phyloP scores from a whole-genome alignment of 2,113 vertebrate species.

The Hypanus sabinus region DNA sequence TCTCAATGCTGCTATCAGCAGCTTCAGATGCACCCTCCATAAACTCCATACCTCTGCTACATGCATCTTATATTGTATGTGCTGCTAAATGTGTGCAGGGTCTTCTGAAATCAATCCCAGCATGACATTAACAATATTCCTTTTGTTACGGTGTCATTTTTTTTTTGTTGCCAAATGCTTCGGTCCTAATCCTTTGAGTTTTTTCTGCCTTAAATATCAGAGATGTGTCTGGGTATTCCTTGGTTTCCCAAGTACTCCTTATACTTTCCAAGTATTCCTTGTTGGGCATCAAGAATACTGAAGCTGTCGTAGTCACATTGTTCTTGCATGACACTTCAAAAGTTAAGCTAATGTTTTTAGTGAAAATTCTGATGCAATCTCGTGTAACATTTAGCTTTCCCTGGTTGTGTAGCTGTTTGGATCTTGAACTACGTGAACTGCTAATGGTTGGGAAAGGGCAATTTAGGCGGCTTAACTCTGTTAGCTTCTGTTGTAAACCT shows the following conservation, averaged over 20 bases:
- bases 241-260: neutral
- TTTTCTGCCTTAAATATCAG: neutral
- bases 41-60: neutral
- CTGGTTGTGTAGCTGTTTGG: neutral
- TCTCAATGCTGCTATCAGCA: neutral
- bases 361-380: neutral
- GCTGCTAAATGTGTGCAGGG: neutral
- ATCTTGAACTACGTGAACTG: neutral
- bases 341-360: neutral
- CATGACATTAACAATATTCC: neutral
- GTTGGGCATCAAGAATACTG: neutral
- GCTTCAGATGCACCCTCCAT: neutral
- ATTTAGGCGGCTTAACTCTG: neutral
- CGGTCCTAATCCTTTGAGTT: neutral
- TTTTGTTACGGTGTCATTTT: neutral
- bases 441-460: neutral
- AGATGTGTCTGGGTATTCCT: neutral
- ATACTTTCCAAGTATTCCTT: neutral
- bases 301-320: neutral
- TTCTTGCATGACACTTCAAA: neutral
- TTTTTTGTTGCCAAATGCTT: neutral
- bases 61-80: neutral
- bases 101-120: neutral
- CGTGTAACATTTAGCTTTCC: neutral
- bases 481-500: neutral